Conservation (phyloP, 2,113 vertebrate species). For the Labeo catla region DNA sequence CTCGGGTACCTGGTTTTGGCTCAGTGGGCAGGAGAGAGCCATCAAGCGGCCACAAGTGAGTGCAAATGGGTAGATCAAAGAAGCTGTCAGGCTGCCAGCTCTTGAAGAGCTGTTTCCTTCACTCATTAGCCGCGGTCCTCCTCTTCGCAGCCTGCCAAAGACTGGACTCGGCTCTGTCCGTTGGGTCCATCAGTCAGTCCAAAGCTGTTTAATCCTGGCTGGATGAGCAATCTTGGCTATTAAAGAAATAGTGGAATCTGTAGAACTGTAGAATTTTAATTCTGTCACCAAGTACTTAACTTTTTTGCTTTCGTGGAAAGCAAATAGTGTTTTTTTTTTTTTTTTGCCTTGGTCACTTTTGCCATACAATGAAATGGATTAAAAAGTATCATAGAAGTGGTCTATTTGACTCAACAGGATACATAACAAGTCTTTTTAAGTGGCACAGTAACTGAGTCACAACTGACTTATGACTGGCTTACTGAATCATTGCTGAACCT, state of each 20-base stretch:
- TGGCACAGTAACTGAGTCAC: neutral
- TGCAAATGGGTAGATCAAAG: constrained; percentile 52
- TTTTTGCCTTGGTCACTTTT: neutral
- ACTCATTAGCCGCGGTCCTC: constrained; percentile 46
- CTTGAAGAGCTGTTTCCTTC: constrained; percentile 42
- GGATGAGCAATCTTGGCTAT: constrained; percentile 27
- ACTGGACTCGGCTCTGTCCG: constrained; percentile 27
- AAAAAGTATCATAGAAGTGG: neutral
- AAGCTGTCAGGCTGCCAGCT: constrained; percentile 36
- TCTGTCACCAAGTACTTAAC: neutral
- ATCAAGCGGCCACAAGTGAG: constrained; percentile 43
- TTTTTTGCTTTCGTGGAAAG: neutral
- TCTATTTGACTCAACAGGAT: neutral
- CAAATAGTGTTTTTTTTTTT: neutral
- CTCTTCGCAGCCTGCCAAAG: constrained; percentile 31
- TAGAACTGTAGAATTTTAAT: neutral
- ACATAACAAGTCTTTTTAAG: neutral
- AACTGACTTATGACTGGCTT: neutral
- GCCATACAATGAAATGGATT: neutral
- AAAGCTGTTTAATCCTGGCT: constrained; percentile 36
- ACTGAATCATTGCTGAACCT: neutral
- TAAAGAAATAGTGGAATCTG: constrained; percentile 7
- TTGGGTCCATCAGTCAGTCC: constrained; percentile 28
- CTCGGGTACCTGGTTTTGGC: constrained; percentile 24
- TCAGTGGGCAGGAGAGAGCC: constrained; percentile 40